Evolutionary conservation across 2,888 invertebrate species (phyloP).

Genomic region (Ashinkailepas kermadecensis): DNA sequence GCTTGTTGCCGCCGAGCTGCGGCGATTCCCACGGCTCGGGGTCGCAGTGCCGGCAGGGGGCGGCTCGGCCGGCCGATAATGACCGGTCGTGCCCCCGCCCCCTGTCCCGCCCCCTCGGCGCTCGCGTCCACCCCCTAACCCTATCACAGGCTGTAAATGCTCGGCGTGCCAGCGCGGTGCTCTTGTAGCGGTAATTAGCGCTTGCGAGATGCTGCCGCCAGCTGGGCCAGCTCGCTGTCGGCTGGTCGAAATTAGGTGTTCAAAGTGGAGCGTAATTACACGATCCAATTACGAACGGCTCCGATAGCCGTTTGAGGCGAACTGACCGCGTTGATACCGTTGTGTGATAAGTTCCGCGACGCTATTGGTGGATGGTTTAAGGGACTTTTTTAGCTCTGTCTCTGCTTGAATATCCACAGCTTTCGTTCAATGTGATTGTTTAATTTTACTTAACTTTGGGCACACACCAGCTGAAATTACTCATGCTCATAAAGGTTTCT

Average conservation of each 20-base stretch:
- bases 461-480: no score
- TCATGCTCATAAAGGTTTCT: no score
- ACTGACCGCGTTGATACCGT: background rate
- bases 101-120: no score
- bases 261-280: background rate
- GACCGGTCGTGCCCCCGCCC: background rate
- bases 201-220: background rate
- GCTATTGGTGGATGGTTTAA: no score
- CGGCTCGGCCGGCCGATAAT: background rate
- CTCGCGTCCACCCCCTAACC: background rate
- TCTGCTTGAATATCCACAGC: no score
- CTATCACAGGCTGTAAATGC: background rate
- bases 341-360: no score
- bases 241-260: background rate
- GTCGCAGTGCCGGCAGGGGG: background rate
- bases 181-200: background rate
- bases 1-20: no score
- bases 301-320: background rate
- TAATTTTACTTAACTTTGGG: no score
- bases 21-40: background rate
- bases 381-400: no score
- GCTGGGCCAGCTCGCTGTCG: background rate
- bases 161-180: background rate
- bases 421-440: no score
- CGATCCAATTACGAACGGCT: background rate